phyloP scores from a whole-genome alignment of 2,113 vertebrate species.

The Calyptomena viridis region DNA sequence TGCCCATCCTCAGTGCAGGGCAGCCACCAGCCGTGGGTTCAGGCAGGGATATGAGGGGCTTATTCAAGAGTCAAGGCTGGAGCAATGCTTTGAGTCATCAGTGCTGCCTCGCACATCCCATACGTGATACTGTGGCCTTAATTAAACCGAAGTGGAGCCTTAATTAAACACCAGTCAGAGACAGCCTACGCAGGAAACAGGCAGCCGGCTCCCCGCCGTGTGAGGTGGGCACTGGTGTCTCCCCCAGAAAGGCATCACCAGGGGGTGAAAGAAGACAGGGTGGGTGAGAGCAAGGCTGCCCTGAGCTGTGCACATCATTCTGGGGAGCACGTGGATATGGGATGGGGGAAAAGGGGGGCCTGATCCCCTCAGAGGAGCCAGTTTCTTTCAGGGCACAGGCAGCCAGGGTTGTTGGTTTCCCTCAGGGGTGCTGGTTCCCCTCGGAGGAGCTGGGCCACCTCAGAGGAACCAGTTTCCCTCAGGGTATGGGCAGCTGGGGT shows the following conservation, averaged over 20 bases:
- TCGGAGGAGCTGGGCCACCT: not conserved
- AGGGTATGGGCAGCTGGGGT: too few species aligned
- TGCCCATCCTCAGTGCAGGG: accelerated
- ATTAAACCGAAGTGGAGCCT: slow-evolving; percentile 38
- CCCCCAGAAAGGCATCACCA: not conserved
- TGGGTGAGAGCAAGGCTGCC: not conserved
- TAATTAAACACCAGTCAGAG: slow-evolving; percentile 41
- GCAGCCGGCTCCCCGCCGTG: not conserved
- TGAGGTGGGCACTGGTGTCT: not conserved
- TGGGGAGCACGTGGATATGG: not conserved
- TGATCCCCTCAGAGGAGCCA: not conserved
- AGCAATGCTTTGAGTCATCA: slow-evolving; percentile 11
- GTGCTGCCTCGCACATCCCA: not conserved
- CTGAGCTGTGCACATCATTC: not conserved
- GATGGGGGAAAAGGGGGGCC: not conserved
- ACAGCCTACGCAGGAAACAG: not conserved
- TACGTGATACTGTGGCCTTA: slow-evolving; percentile 45
- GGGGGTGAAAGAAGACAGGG: not conserved
- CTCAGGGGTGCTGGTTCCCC: not conserved
- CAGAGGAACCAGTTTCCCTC: not conserved
- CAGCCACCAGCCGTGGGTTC: accelerated
- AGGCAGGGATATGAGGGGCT: not conserved
- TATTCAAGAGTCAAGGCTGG: not conserved
- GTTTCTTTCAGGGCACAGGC: not conserved
- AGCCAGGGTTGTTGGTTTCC: not conserved